Conservation (phyloP, 2,113 vertebrate species). For the Larimichthys crocea region DNA sequence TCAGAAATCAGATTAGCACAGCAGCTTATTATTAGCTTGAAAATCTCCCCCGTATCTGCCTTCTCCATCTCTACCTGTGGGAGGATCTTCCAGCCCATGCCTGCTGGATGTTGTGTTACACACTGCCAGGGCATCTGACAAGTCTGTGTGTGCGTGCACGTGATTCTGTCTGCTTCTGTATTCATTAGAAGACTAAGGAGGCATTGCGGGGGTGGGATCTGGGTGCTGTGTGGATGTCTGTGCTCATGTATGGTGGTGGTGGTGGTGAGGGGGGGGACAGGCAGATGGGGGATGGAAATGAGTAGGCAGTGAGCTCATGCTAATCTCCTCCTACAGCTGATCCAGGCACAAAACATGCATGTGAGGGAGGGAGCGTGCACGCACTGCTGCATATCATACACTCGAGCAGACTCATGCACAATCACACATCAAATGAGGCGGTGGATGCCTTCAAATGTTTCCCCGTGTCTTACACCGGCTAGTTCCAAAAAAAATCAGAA, state of each 20-base stretch:
- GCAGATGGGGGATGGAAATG: conserved; percentile 83
- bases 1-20: conserved; percentile 56
- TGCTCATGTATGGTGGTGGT: conserved; percentile 36
- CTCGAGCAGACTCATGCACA: conserved; percentile 31
- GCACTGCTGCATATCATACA: conserved; percentile 32
- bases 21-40: conserved; percentile 35
- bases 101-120: conserved; percentile 37
- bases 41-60: conserved; percentile 23
- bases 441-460: conserved; percentile 41
- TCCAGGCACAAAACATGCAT: conserved; percentile 63
- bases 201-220: conserved; percentile 55
- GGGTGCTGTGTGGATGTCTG: conserved; percentile 52
- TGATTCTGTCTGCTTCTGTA: conserved; percentile 56
- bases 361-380: background rate
- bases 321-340: conserved; percentile 82
- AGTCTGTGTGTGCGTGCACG: conserved; percentile 17
- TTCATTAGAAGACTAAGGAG: conserved; percentile 55
- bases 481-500: conserved; percentile 29
- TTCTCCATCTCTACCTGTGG: conserved; percentile 19
- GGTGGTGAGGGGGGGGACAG: conserved; percentile 33
- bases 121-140: conserved; percentile 14
- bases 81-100: conserved; percentile 43
- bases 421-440: conserved; percentile 50
- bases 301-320: conserved; percentile 80
- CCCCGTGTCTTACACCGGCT: conserved; percentile 2